Evolutionary conservation across 2,113 vertebrate species (phyloP).

Genomic region (Macrotus californicus): DNA sequence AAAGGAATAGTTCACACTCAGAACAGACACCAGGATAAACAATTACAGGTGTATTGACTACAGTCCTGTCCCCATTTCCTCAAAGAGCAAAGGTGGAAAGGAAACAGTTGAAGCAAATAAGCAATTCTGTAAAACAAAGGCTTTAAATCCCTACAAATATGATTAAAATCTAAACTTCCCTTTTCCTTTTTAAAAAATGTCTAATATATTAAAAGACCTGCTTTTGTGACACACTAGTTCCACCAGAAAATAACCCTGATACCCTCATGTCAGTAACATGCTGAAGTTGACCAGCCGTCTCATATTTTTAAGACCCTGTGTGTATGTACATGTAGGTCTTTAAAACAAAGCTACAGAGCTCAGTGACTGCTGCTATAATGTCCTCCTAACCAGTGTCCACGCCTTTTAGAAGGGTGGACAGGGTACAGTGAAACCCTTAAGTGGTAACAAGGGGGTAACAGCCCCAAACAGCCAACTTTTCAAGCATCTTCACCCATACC

Average conservation of each 20-base stretch:
- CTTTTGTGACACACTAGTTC: constrained; percentile 77
- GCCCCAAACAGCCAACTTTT: not conserved
- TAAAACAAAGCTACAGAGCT: not conserved
- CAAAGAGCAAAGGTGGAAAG: not conserved
- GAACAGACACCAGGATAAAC: constrained; percentile 73
- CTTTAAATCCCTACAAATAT: constrained; percentile 71
- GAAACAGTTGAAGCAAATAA: constrained; percentile 19
- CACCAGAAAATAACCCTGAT: constrained; percentile 38
- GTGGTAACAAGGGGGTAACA: not conserved
- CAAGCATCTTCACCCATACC: not conserved
- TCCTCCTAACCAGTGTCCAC: not conserved
- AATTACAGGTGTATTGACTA: constrained; percentile 44
- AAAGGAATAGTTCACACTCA: constrained; percentile 58
- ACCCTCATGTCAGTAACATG: constrained; percentile 45
- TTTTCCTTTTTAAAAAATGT: constrained; percentile 39
- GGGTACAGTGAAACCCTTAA: not conserved
- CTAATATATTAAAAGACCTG: constrained; percentile 78
- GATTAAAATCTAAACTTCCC: constrained; percentile 64
- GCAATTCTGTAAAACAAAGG: constrained; percentile 69
- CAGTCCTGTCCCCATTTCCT: not conserved
- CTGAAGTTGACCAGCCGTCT: constrained; percentile 78
- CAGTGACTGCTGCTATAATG: not conserved
- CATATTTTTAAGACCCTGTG: constrained; percentile 44
- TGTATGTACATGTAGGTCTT: not conserved
- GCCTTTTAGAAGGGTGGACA: not conserved